phyloP scores from a whole-genome alignment of 2,888 invertebrate species.

The Brachylomia viminalis region DNA sequence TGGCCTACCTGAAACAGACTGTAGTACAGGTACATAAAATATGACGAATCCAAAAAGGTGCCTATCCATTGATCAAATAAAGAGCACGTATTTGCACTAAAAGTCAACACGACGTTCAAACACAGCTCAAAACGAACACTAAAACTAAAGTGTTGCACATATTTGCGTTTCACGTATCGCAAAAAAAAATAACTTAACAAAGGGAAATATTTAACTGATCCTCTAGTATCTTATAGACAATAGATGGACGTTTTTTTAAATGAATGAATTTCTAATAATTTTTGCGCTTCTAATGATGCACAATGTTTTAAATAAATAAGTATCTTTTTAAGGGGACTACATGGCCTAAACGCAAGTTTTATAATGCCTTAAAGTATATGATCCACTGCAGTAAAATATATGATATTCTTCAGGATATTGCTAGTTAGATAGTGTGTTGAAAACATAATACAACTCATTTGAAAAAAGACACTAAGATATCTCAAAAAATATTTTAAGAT shows the following conservation, averaged over 20 bases:
- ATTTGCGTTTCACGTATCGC: slow-evolving; percentile 69
- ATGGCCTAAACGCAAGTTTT: no score
- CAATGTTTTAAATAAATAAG: neutral
- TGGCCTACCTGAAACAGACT: neutral
- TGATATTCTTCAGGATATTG: no score
- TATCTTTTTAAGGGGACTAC: no score
- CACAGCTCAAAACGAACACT: slow-evolving; percentile 62
- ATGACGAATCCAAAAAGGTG: slow-evolving; percentile 15
- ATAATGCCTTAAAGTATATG: no score
- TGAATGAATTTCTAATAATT: neutral
- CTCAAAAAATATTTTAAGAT: no score
- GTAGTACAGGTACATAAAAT: slow-evolving; percentile 2
- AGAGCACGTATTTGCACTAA: slow-evolving; percentile 57
- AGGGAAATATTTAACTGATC: neutral
- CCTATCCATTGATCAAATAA: slow-evolving; percentile 48
- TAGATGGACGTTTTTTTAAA: neutral
- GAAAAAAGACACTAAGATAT: no score
- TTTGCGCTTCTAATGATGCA: neutral
- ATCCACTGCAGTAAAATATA: no score
- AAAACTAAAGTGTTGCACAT: slow-evolving; percentile 73
- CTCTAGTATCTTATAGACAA: neutral
- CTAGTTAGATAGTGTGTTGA: no score
- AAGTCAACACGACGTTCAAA: slow-evolving; percentile 64
- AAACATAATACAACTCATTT: no score
- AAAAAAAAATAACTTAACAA: slow-evolving; percentile 54